These are phyloP conservation scores for Typhlichthys eigenmanni DNA, from an alignment of 2,797 vertebrate species.

Conservation along the genomic window DNA sequence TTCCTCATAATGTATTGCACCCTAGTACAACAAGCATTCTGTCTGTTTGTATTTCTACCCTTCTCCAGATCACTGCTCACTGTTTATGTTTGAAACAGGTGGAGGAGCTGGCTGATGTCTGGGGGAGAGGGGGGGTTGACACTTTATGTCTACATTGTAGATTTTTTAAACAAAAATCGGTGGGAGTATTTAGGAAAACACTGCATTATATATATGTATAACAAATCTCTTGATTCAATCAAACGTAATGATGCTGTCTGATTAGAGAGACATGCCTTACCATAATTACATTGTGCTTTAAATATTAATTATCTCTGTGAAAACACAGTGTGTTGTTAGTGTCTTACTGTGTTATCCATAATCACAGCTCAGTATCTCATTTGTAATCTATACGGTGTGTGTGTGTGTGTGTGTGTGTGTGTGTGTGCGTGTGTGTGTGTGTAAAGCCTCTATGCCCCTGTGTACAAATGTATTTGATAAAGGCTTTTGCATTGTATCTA, in stretches of 20 bases:
- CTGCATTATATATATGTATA: constrained; percentile 32
- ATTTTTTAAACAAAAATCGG: neutral
- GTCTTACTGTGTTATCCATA: constrained; percentile 72
- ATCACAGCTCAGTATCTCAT: constrained; percentile 66
- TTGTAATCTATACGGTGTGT: constrained; percentile 35
- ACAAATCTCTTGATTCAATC: constrained; percentile 66
- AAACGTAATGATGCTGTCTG: constrained; percentile 73
- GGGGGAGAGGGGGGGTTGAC: too few species aligned
- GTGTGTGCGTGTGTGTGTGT: neutral
- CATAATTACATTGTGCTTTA: constrained; percentile 77
- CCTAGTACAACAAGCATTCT: too few species aligned
- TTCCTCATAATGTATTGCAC: too few species aligned
- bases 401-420: neutral
- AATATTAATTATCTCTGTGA: constrained; percentile 74
- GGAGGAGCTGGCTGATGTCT: too few species aligned
- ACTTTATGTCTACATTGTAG: too few species aligned
- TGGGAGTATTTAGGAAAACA: constrained; percentile 33
- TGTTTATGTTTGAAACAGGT: too few species aligned
- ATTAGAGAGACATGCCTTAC: constrained; percentile 73
- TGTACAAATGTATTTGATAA: neutral
- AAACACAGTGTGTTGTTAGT: constrained; percentile 61
- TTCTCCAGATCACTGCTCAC: too few species aligned
- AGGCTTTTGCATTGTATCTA: constrained; percentile 7
- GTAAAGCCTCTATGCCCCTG: neutral
- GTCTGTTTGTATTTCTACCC: too few species aligned